Conservation (phyloP, 2,113 vertebrate genomes). For the Chinchilla lanigera region DNA sequence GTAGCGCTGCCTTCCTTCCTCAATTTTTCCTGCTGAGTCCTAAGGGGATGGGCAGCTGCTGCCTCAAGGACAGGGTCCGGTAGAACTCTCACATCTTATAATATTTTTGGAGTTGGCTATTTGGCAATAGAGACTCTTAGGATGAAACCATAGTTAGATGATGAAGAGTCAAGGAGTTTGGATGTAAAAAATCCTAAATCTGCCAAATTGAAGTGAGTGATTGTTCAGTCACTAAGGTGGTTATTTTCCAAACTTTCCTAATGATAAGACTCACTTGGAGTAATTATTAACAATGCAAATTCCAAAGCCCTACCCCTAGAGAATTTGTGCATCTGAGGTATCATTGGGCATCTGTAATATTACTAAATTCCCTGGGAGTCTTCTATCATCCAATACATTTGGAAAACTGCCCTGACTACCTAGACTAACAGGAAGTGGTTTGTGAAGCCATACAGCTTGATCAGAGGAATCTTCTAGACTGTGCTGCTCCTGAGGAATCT, state of each 20-base stretch:
- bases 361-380: constrained; percentile 25
- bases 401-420: background rate
- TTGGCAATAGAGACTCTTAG: background rate
- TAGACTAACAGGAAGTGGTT: background rate
- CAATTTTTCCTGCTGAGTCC: background rate
- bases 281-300: background rate
- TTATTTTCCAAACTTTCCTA: constrained; percentile 51
- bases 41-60: background rate
- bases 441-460: background rate
- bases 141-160: background rate
- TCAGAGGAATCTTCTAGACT: background rate
- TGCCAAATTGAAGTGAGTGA: background rate
- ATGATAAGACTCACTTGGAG: constrained; percentile 4
- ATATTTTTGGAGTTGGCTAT: background rate
- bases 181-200: background rate
- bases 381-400: background rate
- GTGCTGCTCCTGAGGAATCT: background rate
- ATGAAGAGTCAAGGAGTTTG: background rate
- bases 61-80: fast-evolving
- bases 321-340: background rate
- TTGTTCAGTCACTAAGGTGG: background rate
- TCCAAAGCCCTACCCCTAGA: background rate
- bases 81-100: background rate
- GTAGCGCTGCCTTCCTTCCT: background rate
- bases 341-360: background rate